Evolutionary conservation across 2,797 vertebrate genomes (phyloP).

Genomic region (Darevskia mixta): DNA sequence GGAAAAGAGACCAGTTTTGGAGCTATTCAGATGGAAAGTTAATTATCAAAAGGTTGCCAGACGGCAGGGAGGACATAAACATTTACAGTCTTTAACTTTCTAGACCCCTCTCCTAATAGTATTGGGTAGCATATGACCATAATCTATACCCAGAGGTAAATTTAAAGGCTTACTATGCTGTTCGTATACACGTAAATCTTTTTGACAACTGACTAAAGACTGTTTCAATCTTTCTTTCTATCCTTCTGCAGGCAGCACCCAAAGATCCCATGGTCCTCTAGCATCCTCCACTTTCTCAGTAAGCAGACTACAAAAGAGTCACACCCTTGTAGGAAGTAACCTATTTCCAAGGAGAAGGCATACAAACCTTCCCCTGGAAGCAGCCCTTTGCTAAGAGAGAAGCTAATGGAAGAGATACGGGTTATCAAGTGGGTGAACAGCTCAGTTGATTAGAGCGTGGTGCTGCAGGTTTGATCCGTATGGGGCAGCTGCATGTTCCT

Average conservation of each 20-base stretch:
- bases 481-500: no score
- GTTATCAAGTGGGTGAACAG: background rate
- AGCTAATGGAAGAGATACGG: background rate
- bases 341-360: constrained; percentile 37
- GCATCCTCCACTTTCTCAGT: constrained; percentile 36
- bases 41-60: background rate
- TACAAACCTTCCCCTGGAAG: constrained; percentile 6
- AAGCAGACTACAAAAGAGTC: constrained; percentile 32
- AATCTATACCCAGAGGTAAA: background rate
- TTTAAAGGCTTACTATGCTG: background rate
- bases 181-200: no score
- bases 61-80: background rate
- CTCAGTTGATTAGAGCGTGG: no score
- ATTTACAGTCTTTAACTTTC: background rate
- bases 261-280: background rate
- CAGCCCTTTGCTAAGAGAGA: background rate
- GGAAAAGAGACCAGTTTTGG: background rate
- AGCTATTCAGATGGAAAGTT: background rate
- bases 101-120: background rate
- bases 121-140: background rate
- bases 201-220: background rate
- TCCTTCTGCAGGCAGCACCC: background rate
- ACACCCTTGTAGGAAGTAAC: constrained; percentile 36
- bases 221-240: constrained; percentile 21
- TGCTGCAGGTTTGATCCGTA: no score